Base-by-base conservation (phyloP, 2,888 invertebrate genomes). In the Malthinus flaveolus region DNA sequence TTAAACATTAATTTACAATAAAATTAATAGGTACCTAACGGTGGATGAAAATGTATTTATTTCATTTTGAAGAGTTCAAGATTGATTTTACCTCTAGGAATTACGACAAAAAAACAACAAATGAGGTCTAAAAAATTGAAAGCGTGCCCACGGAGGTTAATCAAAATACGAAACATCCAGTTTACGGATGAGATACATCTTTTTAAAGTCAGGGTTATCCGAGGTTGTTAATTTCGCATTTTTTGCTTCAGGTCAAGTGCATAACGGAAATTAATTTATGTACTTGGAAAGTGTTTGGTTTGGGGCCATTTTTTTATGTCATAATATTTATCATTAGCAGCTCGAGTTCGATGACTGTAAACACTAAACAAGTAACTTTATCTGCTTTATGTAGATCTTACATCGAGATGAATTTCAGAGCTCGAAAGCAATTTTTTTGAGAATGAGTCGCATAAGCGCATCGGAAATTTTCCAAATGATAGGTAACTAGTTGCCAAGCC, bases 171-270 rank as follows among this genome's bases (percentile, higher is more conserved):
- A 36, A 12, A 49, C 48, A 4, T 31, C 44, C 2, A 49, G 34
- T 44, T 10, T 39, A 54, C 46, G 6, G 13, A 7, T 12, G 2
- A 23, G 23, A 2, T 23, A 23, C 23, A 45, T 46, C 12, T 13
- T 37, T 7, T 15, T 32, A 23, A 37, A 5, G 47, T 48, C 8
- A 12, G 31, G 47, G 59, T 59, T 59, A 46, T n/a, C 46, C 13
- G 13, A 55, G 47, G 45, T 50, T 50, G 46, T 39, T n/a, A 33
- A 49, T 46, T 36, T 33, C 9, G 7, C 15, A n/a, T 51, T 51
- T 50, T 52, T 52, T 52, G 36, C 49, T 13, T 45, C 34, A 45
- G 52, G 52, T 45, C 52, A 52, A 52, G 44, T 45, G 13, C 35
- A 52, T 51, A 52, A 52, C 52, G 52, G 52, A 44, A 33, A 52